phyloP scores from a whole-genome alignment of 2,797 vertebrate species.

The Eulemur rubriventer region DNA sequence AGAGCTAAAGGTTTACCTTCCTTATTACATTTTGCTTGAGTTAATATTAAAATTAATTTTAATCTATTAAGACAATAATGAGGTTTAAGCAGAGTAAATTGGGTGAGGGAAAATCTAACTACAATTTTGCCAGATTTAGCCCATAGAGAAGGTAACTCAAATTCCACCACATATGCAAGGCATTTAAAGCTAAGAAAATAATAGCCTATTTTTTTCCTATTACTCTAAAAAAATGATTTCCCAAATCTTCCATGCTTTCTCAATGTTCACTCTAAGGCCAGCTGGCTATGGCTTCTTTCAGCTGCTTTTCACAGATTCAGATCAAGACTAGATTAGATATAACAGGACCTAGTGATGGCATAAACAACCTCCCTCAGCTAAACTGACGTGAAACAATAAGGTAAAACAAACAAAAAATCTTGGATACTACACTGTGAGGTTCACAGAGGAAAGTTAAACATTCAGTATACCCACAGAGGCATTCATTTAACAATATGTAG shows the following conservation, averaged over 20 bases:
- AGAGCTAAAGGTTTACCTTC: not conserved
- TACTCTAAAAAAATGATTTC: slow-evolving; percentile 21
- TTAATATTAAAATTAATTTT: slow-evolving; percentile 55
- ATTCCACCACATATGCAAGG: not conserved
- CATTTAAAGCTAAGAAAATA: slow-evolving; percentile 21
- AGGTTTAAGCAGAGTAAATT: slow-evolving; percentile 42
- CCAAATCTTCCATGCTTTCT: not conserved
- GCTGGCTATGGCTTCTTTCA: not conserved
- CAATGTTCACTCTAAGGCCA: not conserved
- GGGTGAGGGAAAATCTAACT: not conserved
- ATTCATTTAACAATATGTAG: not conserved
- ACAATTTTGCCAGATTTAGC: slow-evolving; percentile 8
- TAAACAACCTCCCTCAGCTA: slow-evolving; percentile 43
- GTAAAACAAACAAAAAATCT: slow-evolving; percentile 26
- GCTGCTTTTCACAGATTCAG: slow-evolving; percentile 29
- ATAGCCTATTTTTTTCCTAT: not conserved
- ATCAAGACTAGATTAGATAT: not conserved
- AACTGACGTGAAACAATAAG: not conserved
- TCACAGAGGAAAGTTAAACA: not conserved
- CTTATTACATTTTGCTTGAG: slow-evolving; percentile 36
- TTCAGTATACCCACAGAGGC: not conserved
- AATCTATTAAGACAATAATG: slow-evolving; percentile 29
- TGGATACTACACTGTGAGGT: not conserved
- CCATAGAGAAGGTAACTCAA: slow-evolving; percentile 23
- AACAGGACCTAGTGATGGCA: not conserved